phyloP scores from a whole-genome alignment of 1,140 invertebrate species.

The Drosophila melanogaster region DNA sequence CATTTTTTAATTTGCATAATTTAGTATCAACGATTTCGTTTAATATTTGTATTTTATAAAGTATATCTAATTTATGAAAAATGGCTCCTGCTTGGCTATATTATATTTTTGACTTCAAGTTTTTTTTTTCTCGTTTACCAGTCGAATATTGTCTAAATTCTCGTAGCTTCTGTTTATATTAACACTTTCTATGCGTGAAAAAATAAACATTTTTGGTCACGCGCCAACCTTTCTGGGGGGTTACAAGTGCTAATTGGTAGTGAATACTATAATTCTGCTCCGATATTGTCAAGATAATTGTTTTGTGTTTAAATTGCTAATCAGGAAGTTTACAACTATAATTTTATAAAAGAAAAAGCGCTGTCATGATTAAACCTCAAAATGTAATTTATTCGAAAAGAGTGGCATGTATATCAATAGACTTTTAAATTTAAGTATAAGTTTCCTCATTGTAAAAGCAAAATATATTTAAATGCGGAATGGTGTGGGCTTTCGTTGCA shows the following conservation, averaged over 20 bases:
- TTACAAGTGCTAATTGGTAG: slow-evolving; percentile 58
- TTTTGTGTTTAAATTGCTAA: slow-evolving; percentile 12
- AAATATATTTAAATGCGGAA: no score
- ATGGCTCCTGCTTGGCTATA: not conserved
- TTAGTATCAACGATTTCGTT: not conserved
- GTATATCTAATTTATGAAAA: slow-evolving; percentile 10
- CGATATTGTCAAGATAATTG: slow-evolving; percentile 20
- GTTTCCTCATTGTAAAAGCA: not conserved
- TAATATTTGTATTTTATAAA: slow-evolving; percentile 17
- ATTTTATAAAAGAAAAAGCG: no score
- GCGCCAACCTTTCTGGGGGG: slow-evolving; percentile 28
- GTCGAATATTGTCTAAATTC: slow-evolving; percentile 9
- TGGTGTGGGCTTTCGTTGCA: not conserved
- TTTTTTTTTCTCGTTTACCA: not conserved
- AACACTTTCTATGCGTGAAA: slow-evolving; percentile 23
- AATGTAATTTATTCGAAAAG: no score
- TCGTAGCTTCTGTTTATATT: slow-evolving; percentile 23
- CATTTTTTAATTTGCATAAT: slow-evolving; percentile 11
- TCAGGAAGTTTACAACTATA: not conserved
- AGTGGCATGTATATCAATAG: no score
- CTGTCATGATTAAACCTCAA: no score
- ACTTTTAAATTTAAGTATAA: no score
- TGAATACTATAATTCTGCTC: slow-evolving; percentile 17
- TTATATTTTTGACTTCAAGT: not conserved
- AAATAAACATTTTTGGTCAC: slow-evolving; percentile 28